A percentile compares a stretch with the other conserved stretches of the same genome.
phyloP scores from a whole-genome alignment of 2,113 vertebrate genomes.

The Romanogobio albipinnatus region DNA sequence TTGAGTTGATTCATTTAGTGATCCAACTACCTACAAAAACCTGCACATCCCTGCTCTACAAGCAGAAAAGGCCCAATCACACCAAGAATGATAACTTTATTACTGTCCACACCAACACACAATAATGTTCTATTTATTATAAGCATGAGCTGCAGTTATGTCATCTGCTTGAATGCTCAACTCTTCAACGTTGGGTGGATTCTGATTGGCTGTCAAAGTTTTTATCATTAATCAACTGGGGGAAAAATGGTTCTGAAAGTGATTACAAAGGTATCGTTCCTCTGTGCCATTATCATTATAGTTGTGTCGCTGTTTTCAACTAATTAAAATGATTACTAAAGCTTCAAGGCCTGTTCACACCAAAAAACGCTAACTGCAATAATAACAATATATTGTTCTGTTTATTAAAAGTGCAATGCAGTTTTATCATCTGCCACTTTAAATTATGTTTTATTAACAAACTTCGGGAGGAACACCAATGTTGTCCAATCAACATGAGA shows the following conservation, averaged over 20 bases:
- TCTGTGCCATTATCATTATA: neutral
- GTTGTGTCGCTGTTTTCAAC: neutral
- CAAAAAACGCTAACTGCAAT: neutral
- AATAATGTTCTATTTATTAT: neutral
- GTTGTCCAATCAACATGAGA: no score
- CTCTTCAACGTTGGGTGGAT: neutral
- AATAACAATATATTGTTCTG: neutral
- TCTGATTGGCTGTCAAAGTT: neutral
- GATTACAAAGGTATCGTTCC: neutral
- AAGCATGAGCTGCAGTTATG: neutral
- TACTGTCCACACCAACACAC: neutral
- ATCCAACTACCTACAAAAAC: constrained; percentile 10
- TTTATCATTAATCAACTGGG: neutral
- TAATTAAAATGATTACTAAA: neutral
- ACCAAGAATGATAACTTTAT: neutral
- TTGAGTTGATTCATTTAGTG: neutral
- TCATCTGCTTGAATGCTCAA: neutral
- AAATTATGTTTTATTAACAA: no score
- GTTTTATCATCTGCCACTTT: neutral
- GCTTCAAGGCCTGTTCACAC: neutral
- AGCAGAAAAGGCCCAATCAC: neutral
- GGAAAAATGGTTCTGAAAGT: neutral
- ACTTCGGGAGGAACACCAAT: no score
- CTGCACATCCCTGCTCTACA: neutral
- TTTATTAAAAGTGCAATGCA: neutral